phyloP scores from a whole-genome alignment of 2,888 invertebrate genomes.

The Watsonalla cultraria region DNA sequence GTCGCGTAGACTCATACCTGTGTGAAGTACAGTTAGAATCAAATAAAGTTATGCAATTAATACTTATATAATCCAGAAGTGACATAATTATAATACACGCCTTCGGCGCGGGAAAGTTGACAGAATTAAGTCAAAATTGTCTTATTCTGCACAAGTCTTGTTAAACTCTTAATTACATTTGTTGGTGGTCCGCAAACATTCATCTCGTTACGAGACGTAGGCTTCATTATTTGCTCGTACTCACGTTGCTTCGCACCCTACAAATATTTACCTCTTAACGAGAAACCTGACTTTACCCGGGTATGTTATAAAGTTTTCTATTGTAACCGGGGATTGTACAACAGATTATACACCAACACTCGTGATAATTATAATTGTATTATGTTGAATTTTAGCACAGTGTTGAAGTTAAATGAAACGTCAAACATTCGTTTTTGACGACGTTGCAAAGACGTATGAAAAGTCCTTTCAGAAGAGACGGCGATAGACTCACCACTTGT shows the following conservation, averaged over 20 bases:
- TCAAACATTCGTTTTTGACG: too few relatives aligned
- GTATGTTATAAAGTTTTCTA: conserved; percentile 71
- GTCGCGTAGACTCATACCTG: too few relatives aligned
- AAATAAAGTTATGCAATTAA: conserved; percentile 6
- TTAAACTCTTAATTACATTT: conserved; percentile 73
- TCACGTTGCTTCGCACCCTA: conserved; percentile 53
- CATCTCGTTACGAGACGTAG: conserved; percentile 64
- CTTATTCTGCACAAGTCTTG: conserved; percentile 52
- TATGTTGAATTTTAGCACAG: background rate
- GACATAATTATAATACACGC: conserved; percentile 20
- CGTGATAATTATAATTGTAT: background rate
- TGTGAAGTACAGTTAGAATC: too few relatives aligned
- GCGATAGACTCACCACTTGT: too few relatives aligned
- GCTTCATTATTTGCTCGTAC: conserved; percentile 70
- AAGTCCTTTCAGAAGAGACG: too few relatives aligned
- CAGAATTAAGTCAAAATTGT: conserved; percentile 51
- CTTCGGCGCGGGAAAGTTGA: conserved; percentile 17
- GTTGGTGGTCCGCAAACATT: conserved; percentile 70
- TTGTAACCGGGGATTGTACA: conserved; percentile 48
- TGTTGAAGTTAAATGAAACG: too few relatives aligned
- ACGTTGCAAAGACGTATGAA: too few relatives aligned
- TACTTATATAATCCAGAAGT: conserved; percentile 14
- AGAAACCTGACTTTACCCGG: conserved; percentile 68
- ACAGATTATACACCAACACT: conserved; percentile 19
- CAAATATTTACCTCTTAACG: conserved; percentile 72